These are phyloP conservation scores for Vannuccia rotundouncinata DNA, from an alignment of 2,888 invertebrate species.

Conservation along the genomic window DNA sequence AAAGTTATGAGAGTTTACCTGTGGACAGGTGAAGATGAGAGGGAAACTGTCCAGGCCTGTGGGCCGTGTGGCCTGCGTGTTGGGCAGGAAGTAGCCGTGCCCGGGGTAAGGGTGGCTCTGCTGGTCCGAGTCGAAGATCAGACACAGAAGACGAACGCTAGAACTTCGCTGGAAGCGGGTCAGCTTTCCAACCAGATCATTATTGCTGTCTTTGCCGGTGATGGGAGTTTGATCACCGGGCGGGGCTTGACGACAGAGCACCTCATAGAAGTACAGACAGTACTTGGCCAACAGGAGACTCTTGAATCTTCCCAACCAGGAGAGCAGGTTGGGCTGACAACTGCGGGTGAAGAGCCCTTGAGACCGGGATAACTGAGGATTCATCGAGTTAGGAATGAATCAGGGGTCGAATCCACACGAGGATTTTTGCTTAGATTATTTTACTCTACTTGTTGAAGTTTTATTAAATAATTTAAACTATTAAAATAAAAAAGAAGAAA, in stretches of 20 bases:
- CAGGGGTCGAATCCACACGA: too few species aligned
- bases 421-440: too few species aligned
- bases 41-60: conserved; percentile 33
- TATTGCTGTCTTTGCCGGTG: not conserved
- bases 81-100: conserved; percentile 37
- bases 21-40: conserved; percentile 30
- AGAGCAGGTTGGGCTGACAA: conserved; percentile 25
- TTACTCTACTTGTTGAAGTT: too few species aligned
- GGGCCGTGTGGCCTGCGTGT: not conserved
- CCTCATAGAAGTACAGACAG: conserved; percentile 35
- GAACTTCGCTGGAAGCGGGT: conserved; percentile 10
- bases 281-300: conserved; percentile 33
- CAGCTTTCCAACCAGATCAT: conserved; percentile 19
- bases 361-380: not conserved
- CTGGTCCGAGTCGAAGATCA: conserved; percentile 28
- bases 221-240: not conserved
- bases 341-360: not conserved
- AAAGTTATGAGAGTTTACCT: not conserved
- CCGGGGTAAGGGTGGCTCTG: conserved; percentile 35
- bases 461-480: too few species aligned
- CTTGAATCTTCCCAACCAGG: conserved; percentile 21
- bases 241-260: not conserved
- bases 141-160: not conserved
- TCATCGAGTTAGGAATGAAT: not conserved
- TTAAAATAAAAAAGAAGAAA: too few species aligned